Conservation (phyloP, 2,113 vertebrate species). For the Triplophysa siluroides region DNA sequence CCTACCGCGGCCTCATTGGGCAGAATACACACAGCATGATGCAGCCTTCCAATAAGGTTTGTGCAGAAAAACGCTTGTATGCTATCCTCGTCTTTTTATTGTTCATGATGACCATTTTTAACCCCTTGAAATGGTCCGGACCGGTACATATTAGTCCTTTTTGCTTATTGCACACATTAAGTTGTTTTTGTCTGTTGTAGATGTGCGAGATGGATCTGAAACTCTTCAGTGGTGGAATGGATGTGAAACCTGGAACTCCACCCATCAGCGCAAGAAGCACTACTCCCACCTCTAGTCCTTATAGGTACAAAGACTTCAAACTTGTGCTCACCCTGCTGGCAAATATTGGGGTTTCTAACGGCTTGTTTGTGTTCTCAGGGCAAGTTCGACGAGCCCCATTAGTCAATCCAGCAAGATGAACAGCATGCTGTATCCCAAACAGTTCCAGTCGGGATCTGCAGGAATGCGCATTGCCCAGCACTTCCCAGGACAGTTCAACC, state of each 20-base stretch:
- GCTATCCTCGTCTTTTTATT: too few relatives aligned
- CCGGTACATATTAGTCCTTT: too few relatives aligned
- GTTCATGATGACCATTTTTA: too few relatives aligned
- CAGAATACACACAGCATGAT: slow-evolving; percentile 91
- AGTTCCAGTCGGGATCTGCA: slow-evolving; percentile 87
- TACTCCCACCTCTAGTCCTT: slow-evolving; percentile 95
- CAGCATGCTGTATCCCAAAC: slow-evolving; percentile 98
- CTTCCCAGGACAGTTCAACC: slow-evolving; percentile 93
- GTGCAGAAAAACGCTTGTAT: background rate
- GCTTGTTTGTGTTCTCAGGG: slow-evolving; percentile 71
- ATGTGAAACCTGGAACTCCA: slow-evolving; percentile 94
- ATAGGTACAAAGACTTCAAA: slow-evolving; percentile 78
- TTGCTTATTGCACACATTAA: background rate
- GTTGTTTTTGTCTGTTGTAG: slow-evolving; percentile 67
- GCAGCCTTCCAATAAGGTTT: slow-evolving; percentile 88
- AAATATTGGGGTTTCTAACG: background rate
- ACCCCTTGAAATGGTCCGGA: too few relatives aligned
- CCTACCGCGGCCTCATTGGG: slow-evolving; percentile 89
- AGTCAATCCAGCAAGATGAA: slow-evolving; percentile 97
- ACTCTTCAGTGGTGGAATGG: slow-evolving; percentile 90
- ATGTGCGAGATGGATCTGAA: slow-evolving; percentile 97
- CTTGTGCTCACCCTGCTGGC: background rate
- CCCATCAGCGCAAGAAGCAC: slow-evolving; percentile 89
- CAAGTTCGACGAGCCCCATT: slow-evolving; percentile 95
- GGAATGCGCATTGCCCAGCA: slow-evolving; percentile 88